Base-by-base conservation (phyloP, 2,797 vertebrate species). In the Siniperca obscura region DNA sequence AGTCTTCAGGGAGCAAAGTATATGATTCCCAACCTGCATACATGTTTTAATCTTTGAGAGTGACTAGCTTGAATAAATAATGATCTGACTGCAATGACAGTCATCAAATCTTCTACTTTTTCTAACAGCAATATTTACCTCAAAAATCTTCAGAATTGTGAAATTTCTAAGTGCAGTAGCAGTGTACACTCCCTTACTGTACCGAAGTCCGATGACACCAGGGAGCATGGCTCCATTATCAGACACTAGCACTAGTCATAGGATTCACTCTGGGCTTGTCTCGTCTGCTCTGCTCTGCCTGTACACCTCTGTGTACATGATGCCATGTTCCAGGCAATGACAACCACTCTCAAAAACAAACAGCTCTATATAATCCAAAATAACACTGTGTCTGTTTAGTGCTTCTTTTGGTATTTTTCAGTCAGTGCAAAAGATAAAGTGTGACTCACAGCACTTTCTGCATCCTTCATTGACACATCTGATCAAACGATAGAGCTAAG, bases 161-260 rank as follows among this genome's bases (percentile, higher is more conserved):
- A 80, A n/a, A 22, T 21, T 38, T 64, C 25, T 79, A 36, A 66
- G 62, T 44, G 27, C 34, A 68, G 65, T 1, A 42, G 25, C 27
- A 42, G 44, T 13, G 5, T n/a, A 1, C 13, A 65, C 50, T 27
- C 72, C 27, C 76, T 84, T 36, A 44, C 56, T 27, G 50, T 34
- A 22, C 30, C 53, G 36, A 48, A 25, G 73, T 53, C 52, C 1
- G 50, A 81, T 87, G 89, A 83, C 86, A 9, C 84, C 85, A 86
- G 65, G 21, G 48, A 64, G 65, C 76, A 46, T 4, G 40, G 70
- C 82, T 86, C 61, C 75, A 73, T 86, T 84, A 88, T 82, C 77
- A 87, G 74, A 90, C 82, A 82, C 73, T 57, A 64, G 83, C 34
- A 56, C 44, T 36, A 56, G 66, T 92, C 88, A 92, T 22, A 76